Percentiles rank a stretch among this genome's conserved stretches.
These are phyloP conservation scores for Anguilla japonica DNA, from an alignment of 2,113 vertebrate genomes.

Conservation along the genomic window DNA sequence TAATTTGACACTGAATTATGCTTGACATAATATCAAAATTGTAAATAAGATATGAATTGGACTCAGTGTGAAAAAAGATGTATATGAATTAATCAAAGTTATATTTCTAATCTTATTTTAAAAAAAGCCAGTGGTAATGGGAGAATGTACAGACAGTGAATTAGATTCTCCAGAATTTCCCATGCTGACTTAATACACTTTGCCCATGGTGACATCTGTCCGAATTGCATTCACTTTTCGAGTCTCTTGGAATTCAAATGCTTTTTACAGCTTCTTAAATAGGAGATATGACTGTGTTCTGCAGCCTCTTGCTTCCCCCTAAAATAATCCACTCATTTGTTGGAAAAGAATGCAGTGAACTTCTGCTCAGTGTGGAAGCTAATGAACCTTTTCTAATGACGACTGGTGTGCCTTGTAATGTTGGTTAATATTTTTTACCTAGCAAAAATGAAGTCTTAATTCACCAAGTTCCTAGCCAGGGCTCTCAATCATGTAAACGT, in stretches of 20 bases:
- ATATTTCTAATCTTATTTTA: no score
- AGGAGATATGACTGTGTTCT: conserved; percentile 25
- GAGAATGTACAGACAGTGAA: background rate
- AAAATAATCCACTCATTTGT: conserved; percentile 25
- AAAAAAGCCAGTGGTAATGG: no score
- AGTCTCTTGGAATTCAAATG: conserved; percentile 40
- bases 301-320: conserved; percentile 25
- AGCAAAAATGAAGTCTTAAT: conserved; percentile 30
- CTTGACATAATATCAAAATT: no score
- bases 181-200: conserved; percentile 36
- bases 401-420: conserved; percentile 13
- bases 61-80: no score
- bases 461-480: conserved; percentile 34
- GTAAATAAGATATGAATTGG: no score
- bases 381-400: conserved; percentile 48
- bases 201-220: conserved; percentile 9
- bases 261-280: conserved; percentile 46
- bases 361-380: conserved; percentile 24
- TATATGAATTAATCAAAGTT: no score
- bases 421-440: conserved; percentile 11
- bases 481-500: conserved; percentile 34
- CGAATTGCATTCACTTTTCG: conserved; percentile 35
- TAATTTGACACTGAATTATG: no score
- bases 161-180: background rate
- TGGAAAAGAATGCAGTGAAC: conserved; percentile 26